Evolutionary conservation across 2,888 invertebrate genomes (phyloP).

Genomic region (Metellina segmentata): DNA sequence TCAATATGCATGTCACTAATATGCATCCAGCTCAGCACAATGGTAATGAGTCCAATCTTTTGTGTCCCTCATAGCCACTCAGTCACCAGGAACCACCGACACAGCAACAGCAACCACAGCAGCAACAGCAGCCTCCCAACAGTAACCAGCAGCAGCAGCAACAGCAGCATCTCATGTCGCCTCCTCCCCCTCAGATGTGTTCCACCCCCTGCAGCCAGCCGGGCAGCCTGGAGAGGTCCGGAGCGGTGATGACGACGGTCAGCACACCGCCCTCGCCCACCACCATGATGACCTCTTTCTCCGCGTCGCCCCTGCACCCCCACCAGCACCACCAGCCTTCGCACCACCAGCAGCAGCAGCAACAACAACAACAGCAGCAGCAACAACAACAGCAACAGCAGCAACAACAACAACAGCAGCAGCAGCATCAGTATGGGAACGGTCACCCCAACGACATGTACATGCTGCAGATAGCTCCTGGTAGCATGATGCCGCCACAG

Average conservation of each 20-base stretch:
- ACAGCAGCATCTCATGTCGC: slow-evolving; percentile 61
- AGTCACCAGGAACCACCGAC: slow-evolving; percentile 63
- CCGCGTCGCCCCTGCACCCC: slow-evolving; percentile 32
- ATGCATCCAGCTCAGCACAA: too few relatives aligned
- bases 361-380: slow-evolving; percentile 12
- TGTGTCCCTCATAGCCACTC: slow-evolving; percentile 30
- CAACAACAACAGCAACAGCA: slow-evolving; percentile 50
- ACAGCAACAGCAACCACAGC: slow-evolving; percentile 31
- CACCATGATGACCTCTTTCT: slow-evolving; percentile 61
- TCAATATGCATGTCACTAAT: too few relatives aligned
- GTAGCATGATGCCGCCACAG: slow-evolving; percentile 70
- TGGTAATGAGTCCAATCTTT: background rate
- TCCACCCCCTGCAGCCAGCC: slow-evolving; percentile 58
- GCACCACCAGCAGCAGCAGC: slow-evolving; percentile 34
- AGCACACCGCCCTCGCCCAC: slow-evolving; percentile 48
- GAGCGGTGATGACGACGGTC: slow-evolving; percentile 64
- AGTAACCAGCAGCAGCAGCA: slow-evolving; percentile 48
- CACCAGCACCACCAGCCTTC: slow-evolving; percentile 50
- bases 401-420: slow-evolving; percentile 48
- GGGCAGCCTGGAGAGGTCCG: slow-evolving; percentile 23
- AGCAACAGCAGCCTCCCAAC: slow-evolving; percentile 44
- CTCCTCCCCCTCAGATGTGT: slow-evolving; percentile 69
- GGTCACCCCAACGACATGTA: slow-evolving; percentile 71
- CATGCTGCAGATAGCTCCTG: slow-evolving; percentile 66
- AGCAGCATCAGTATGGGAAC: slow-evolving; percentile 59